phyloP scores from a whole-genome alignment of 2,888 invertebrate genomes.

The Phalera bucephala region DNA sequence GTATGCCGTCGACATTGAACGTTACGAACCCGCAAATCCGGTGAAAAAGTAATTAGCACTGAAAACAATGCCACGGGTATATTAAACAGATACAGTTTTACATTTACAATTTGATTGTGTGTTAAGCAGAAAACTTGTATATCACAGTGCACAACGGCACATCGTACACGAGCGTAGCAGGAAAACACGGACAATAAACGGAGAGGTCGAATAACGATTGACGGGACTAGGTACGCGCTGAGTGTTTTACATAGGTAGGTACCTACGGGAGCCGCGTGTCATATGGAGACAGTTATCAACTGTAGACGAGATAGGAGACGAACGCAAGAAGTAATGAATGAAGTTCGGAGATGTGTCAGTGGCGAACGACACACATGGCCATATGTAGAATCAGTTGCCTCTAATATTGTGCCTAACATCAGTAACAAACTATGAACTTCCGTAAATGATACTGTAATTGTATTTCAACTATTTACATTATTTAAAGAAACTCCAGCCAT shows the following conservation, averaged over 20 bases:
- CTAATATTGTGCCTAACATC: background rate
- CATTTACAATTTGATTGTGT: conserved; percentile 8
- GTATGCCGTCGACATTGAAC: conserved; percentile 26
- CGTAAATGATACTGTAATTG: too few relatives aligned
- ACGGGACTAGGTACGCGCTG: conserved; percentile 39
- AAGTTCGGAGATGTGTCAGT: conserved; percentile 31
- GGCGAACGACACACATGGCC: conserved; percentile 7
- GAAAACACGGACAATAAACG: conserved; percentile 43
- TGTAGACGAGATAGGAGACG: conserved; percentile 50
- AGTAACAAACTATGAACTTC: too few relatives aligned
- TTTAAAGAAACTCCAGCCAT: too few relatives aligned
- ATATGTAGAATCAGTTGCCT: too few relatives aligned
- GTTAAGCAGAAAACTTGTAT: conserved; percentile 31
- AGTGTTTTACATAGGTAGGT: conserved; percentile 28
- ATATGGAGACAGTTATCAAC: conserved; percentile 46
- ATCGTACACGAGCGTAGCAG: conserved; percentile 36
- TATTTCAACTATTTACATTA: too few relatives aligned
- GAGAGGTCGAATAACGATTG: conserved; percentile 35
- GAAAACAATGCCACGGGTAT: conserved; percentile 13
- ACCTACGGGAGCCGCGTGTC: conserved; percentile 22
- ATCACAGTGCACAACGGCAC: conserved; percentile 30
- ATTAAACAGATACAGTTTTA: conserved; percentile 28
- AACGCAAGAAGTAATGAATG: conserved; percentile 49
- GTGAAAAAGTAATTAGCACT: conserved; percentile 24
- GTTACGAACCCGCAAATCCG: too few relatives aligned